Conservation (phyloP, 1,140 invertebrate genomes). For the Solenopsis fugax region DNA sequence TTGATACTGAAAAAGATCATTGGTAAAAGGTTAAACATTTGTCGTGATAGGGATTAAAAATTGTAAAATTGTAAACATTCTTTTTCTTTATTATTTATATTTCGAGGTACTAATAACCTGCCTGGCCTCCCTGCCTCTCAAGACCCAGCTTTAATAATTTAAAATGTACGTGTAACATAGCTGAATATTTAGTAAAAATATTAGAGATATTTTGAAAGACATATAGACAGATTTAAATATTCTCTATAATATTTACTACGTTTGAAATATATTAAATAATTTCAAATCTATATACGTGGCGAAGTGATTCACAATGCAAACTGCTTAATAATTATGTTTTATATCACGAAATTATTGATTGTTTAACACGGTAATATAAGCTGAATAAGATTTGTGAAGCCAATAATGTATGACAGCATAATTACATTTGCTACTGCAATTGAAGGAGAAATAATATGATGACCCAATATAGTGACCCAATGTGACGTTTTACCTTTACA, state of each 20-base stretch:
- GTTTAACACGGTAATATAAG: neutral
- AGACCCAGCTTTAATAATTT: neutral
- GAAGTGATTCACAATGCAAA: neutral
- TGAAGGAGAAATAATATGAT: neutral
- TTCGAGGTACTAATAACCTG: no score
- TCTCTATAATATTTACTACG: neutral
- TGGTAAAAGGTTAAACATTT: no score
- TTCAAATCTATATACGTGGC: conserved; percentile 3
- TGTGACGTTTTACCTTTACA: neutral
- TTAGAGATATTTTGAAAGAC: neutral
- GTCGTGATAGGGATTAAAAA: no score
- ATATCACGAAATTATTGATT: conserved; percentile 30
- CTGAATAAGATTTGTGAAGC: conserved; percentile 13
- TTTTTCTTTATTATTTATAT: no score
- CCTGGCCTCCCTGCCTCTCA: no score
- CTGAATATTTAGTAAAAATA: neutral
- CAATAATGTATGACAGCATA: neutral
- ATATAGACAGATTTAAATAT: no score
- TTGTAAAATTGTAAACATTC: no score
- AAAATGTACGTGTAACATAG: neutral
- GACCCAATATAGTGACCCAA: neutral
- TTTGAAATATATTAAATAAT: conserved; percentile 5
- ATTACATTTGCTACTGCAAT: conserved; percentile 21
- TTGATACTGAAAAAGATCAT: no score
- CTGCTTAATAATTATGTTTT: conserved; percentile 22